Evolutionary conservation across 2,888 invertebrate species (phyloP), one percentile per base, ranked within the genome.

Genomic region (Drosophila histrio): DNA sequence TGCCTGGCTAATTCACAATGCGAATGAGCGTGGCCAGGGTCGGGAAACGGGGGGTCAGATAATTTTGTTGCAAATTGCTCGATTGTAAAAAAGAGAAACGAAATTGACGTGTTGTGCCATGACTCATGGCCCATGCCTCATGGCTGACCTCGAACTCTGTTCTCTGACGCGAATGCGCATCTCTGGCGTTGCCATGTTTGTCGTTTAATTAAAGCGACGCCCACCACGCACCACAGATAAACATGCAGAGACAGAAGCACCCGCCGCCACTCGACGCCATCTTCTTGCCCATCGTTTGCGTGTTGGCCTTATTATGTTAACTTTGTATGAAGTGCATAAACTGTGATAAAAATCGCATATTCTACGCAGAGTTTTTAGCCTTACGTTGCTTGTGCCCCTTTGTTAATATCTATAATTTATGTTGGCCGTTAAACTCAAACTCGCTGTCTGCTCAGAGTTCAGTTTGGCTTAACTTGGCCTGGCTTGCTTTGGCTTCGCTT

Each of bases 381-480:
- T 24, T 5, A 30, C 28, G 30, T 26, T 60, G 30, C 38, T 22
- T 47, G 54, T 62, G 59, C 57, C 70, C 54, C 60, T 79, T 84
- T 86, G 79, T 73, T 72, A 86, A 86, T 79, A 71, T 83, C 77
- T 84, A 81, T 87, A 87, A 84, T 84, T 84, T 81, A 83, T 83
- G 82, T 75, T 73, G 69, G 70, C 69, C 72, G 79, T 84, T 84
- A 87, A 87, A 81, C 75, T 70, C 61, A 17, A 26, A 66, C 77
- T 72, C 61, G 39, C 58, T 67, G 71, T 46, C 67, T 76, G 61
- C 54, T 59, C 47, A 43, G 41, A 44, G 61, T 60, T 63, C 24
- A 32, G 53, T 59, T 57, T 36, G 47, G 32, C 43, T 52, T 59
- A 24, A 67, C 60, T 41, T 22, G 47, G 17, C 59, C 32, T 34